Conservation (phyloP, 2,888 invertebrate genomes). For the Hyposoter dolosus region DNA sequence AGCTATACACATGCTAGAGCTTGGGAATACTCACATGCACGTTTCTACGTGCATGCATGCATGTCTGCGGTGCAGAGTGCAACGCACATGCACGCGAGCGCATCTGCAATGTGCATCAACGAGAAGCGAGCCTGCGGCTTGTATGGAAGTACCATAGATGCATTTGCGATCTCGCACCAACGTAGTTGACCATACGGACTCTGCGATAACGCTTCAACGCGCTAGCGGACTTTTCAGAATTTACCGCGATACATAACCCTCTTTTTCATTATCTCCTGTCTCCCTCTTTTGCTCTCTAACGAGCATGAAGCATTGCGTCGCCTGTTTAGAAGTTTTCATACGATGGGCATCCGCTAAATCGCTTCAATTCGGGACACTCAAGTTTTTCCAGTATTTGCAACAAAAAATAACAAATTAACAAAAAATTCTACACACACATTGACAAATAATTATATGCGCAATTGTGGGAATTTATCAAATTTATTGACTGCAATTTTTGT, state of each 20-base stretch:
- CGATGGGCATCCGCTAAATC: neutral
- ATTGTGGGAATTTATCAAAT: neutral
- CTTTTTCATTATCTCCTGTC: constrained; percentile 35
- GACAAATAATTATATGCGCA: neutral
- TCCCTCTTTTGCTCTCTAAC: constrained; percentile 17
- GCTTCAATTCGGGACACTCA: neutral
- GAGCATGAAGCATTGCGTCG: constrained; percentile 33
- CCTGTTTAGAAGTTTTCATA: constrained; percentile 37
- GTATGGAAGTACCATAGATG: constrained; percentile 47
- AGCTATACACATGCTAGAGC: neutral
- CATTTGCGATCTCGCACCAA: constrained; percentile 52
- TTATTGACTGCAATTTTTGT: too few relatives aligned
- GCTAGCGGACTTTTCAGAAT: constrained; percentile 63
- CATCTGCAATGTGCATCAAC: constrained; percentile 74
- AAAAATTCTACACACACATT: neutral
- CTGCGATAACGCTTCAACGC: constrained; percentile 68
- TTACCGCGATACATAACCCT: constrained; percentile 40
- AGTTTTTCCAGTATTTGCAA: neutral
- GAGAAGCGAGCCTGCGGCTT: constrained; percentile 40
- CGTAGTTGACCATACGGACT: constrained; percentile 59
- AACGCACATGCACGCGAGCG: constrained; percentile 63
- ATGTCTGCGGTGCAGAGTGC: constrained; percentile 68
- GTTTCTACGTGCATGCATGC: constrained; percentile 50
- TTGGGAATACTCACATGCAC: constrained; percentile 9
- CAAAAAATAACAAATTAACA: neutral